Base-by-base conservation (phyloP, 2,797 vertebrate genomes). In the Falco peregrinus region DNA sequence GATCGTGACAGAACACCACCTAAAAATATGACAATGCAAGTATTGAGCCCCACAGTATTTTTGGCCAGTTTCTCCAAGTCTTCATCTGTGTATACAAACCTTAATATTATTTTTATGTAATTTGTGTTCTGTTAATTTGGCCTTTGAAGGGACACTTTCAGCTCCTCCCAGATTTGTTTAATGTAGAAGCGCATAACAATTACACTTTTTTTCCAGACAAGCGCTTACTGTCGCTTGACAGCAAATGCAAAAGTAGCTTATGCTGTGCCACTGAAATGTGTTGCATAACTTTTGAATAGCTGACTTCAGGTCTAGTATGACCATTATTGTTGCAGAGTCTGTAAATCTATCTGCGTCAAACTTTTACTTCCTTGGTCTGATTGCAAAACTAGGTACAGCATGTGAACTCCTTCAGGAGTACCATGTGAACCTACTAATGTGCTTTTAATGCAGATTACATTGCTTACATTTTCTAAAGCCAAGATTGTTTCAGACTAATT, bases 281-380 rank as follows among this genome's bases (percentile, higher is more conserved):
- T 17, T 56, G 67, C 45, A 35, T 59, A 54, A 48, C 33, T 57
- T 1, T 1, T 73, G 51, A 90, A 61, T 48, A 37, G 80, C 77
- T 84, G 77, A 60, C 26, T 87, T 89, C 28, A 56, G 63, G 50
- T 80, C 81, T 79, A 13, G 26, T 43, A 2, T 53, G 51, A 68
- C 47, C 6, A 2, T 20, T 81, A 37, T 45, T 0, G 0, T 16
- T 65, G 15, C 4, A 5, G 2, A 5, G 2, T 19, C 33, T 50
- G 41, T 68, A 69, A 65, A 68, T 41, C 13, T 24, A 48, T 54
- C 71, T 10, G 0, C 54, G 31, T 19, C 51, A 71, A 26, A 35
- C 26, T 78, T 67, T 85, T 9, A 24, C 16, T 70, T 85, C 31
- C 6, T 47, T 31, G 59, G 69, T 85, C 67, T 37, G 63, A 85